Percentiles rank a stretch among this genome's conserved stretches.
These are phyloP conservation scores for Hyphantria cunea DNA, from an alignment of 1,140 invertebrate genomes.

Conservation along the genomic window DNA sequence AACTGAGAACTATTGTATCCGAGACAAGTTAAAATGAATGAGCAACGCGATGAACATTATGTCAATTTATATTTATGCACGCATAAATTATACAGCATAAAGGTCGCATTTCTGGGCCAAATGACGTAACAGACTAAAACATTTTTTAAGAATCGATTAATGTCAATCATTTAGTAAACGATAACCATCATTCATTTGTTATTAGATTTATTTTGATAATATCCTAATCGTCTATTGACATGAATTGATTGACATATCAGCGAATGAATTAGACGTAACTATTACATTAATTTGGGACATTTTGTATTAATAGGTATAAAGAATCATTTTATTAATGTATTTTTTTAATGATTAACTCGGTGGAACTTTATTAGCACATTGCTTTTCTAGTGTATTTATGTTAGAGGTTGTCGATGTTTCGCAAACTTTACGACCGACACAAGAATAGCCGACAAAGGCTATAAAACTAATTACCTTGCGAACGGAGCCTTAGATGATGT, in stretches of 20 bases:
- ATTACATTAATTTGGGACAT: no score
- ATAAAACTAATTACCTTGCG: slow-evolving; percentile 50
- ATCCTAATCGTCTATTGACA: no score
- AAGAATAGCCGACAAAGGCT: slow-evolving; percentile 28
- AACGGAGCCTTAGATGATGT: slow-evolving; percentile 29
- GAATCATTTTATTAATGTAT: no score
- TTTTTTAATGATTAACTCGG: no score
- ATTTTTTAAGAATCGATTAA: not conserved
- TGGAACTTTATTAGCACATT: no score
- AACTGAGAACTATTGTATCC: not conserved
- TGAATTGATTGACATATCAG: no score
- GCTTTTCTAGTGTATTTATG: slow-evolving; percentile 21
- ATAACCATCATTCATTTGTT: no score
- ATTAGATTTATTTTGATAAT: no score
- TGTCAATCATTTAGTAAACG: not conserved
- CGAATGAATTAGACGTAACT: no score
- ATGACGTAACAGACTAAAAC: slow-evolving; percentile 18
- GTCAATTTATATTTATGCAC: slow-evolving; percentile 21
- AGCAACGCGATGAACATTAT: slow-evolving; percentile 5
- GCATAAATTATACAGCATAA: slow-evolving; percentile 8
- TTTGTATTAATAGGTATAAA: no score
- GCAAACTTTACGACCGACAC: slow-evolving; percentile 34
- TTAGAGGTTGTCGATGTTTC: slow-evolving; percentile 26
- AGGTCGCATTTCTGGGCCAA: slow-evolving; percentile 22
- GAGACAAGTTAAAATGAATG: slow-evolving; percentile 10